Conservation (phyloP, 2,113 vertebrate genomes). For the Hemichromis elongatus region DNA sequence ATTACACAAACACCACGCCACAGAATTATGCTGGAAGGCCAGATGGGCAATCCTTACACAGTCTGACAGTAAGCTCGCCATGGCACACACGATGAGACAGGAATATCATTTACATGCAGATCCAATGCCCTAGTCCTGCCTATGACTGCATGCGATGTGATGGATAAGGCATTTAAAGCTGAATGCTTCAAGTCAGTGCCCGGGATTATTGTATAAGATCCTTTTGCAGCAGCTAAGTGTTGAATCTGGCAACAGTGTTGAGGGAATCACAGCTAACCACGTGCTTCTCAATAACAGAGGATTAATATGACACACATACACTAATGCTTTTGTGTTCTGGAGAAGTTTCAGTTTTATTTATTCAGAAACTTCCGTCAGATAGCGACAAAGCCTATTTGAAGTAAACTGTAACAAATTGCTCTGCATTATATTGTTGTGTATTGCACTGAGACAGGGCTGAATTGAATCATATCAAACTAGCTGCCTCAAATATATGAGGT, state of each 20-base stretch:
- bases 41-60: neutral
- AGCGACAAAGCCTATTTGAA: conserved; percentile 25
- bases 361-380: conserved; percentile 12
- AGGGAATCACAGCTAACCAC: neutral
- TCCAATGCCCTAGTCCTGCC: neutral
- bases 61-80: neutral
- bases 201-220: neutral
- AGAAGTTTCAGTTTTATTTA: conserved; percentile 12
- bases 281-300: neutral
- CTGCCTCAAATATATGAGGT: conserved; percentile 31
- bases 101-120: neutral
- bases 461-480: conserved; percentile 44
- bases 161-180: neutral
- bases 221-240: neutral
- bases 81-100: neutral
- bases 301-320: neutral
- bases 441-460: conserved; percentile 10
- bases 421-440: conserved; percentile 15
- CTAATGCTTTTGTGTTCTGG: neutral
- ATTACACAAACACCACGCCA: neutral
- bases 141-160: neutral
- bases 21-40: neutral
- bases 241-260: neutral
- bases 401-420: conserved; percentile 36
- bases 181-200: neutral